These are phyloP conservation scores for Antennarius striatus DNA, from an alignment of 2,113 vertebrate genomes.

Conservation along the genomic window DNA sequence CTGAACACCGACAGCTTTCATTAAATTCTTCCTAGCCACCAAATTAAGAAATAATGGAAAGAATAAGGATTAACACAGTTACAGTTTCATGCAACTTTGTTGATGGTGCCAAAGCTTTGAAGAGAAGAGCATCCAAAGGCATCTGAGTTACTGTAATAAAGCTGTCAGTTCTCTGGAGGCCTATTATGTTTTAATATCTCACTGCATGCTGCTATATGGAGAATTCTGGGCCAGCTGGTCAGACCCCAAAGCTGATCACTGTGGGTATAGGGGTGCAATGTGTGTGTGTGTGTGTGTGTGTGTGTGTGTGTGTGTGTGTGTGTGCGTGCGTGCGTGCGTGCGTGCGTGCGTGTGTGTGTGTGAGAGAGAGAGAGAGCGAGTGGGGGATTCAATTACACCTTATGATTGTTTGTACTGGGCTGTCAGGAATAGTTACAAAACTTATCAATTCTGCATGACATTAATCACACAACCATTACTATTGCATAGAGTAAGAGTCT, in stretches of 20 bases:
- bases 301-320: constrained; percentile 1
- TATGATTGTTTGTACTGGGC: neutral
- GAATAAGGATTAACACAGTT: neutral
- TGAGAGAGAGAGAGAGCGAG: neutral
- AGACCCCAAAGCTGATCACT: constrained; percentile 66
- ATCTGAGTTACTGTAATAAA: neutral
- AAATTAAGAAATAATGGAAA: neutral
- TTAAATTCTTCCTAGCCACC: neutral
- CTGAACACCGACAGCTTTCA: neutral
- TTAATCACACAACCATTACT: neutral
- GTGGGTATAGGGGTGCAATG: constrained; percentile 24
- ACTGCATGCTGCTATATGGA: constrained; percentile 10
- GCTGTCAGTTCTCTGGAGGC: neutral
- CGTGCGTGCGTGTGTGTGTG: constrained; percentile 7
- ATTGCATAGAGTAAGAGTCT: neutral
- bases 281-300: constrained; percentile 1
- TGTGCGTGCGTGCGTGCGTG: constrained; percentile 1
- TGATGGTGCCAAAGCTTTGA: neutral
- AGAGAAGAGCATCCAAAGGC: neutral
- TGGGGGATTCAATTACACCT: constrained; percentile 4
- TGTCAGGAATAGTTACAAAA: neutral
- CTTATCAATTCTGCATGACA: neutral
- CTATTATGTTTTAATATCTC: constrained; percentile 11
- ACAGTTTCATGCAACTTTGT: neutral
- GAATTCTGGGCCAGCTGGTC: constrained; percentile 54